Percentiles rank a stretch among this genome's conserved stretches.
Conservation (phyloP, 2,888 invertebrate species). For the Drosophila mimetica region DNA sequence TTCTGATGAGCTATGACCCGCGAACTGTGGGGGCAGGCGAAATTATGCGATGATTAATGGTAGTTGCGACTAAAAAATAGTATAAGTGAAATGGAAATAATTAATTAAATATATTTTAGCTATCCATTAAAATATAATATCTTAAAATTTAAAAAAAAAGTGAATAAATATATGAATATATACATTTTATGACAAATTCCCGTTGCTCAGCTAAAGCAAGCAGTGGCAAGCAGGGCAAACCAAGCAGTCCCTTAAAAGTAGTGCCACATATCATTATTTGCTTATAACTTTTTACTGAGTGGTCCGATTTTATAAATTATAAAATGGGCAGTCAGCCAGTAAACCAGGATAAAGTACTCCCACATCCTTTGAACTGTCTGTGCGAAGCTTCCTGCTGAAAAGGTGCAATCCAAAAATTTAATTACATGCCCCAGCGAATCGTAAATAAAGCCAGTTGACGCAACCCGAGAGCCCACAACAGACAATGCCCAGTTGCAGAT, state of each 20-base stretch:
- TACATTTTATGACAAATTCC: too few species aligned
- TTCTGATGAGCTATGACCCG: slow-evolving; percentile 10
- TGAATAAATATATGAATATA: too few species aligned
- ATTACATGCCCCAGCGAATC: slow-evolving; percentile 64
- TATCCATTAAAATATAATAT: too few species aligned
- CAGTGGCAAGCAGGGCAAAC: too few species aligned
- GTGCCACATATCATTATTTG: too few species aligned
- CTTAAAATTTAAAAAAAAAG: too few species aligned
- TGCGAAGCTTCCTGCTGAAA: slow-evolving; percentile 2
- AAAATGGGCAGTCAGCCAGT: neutral
- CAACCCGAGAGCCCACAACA: slow-evolving; percentile 26
- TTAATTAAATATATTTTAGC: slow-evolving; percentile 1
- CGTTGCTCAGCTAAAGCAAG: too few species aligned
- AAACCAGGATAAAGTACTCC: neutral
- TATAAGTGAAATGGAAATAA: neutral
- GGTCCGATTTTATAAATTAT: too few species aligned
- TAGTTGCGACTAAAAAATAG: neutral
- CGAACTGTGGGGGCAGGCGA: neutral
- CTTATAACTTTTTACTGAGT: too few species aligned
- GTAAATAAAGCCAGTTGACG: slow-evolving; percentile 58
- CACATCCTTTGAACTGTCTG: slow-evolving; percentile 8
- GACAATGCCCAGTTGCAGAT: slow-evolving; percentile 52
- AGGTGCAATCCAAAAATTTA: slow-evolving; percentile 58
- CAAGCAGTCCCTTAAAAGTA: too few species aligned
- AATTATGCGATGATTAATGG: slow-evolving; percentile 45